Evolutionary conservation across 2,888 invertebrate genomes (phyloP).

Genomic region (Deilephila elpenor): DNA sequence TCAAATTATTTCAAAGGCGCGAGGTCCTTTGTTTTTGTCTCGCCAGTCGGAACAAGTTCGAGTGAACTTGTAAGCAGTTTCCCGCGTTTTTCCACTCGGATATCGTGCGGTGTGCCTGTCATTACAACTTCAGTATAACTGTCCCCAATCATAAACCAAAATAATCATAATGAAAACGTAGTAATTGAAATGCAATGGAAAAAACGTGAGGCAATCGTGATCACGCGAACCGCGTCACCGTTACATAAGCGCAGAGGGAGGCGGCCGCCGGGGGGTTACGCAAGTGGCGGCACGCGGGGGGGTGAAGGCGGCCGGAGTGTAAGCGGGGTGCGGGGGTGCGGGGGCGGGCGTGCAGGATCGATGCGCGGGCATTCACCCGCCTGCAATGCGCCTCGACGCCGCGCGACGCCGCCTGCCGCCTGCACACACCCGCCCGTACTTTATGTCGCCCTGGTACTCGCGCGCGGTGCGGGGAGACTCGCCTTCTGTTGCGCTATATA

Average conservation of each 20-base stretch:
- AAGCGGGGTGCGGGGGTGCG: slow-evolving; percentile 39
- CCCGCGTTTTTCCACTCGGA: slow-evolving; percentile 4
- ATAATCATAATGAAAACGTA: slow-evolving; percentile 18
- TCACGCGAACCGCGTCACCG: slow-evolving; percentile 20
- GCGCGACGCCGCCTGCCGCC: slow-evolving; percentile 48
- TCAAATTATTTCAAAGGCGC: background rate
- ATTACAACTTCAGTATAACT: slow-evolving; percentile 5
- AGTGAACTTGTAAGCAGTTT: slow-evolving; percentile 1
- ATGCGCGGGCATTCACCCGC: slow-evolving; percentile 83
- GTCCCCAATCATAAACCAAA: background rate
- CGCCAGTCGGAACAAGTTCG: background rate
- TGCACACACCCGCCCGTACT: slow-evolving; percentile 58
- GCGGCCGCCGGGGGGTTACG: slow-evolving; percentile 49
- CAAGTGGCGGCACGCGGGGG: slow-evolving; percentile 70
- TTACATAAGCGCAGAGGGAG: slow-evolving; percentile 26
- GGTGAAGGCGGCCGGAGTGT: slow-evolving; percentile 59
- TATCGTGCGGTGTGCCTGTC: background rate
- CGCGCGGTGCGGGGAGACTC: slow-evolving; percentile 30
- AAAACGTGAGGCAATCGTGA: slow-evolving; percentile 15
- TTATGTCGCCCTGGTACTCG: slow-evolving; percentile 71
- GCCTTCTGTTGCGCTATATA: slow-evolving; percentile 8
- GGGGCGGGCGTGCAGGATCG: slow-evolving; percentile 62
- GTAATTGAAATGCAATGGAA: slow-evolving; percentile 23
- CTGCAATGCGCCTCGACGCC: slow-evolving; percentile 80
- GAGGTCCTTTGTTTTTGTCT: background rate